phyloP scores from a whole-genome alignment of 2,113 vertebrate species.

The Tychaedon coryphoeus region DNA sequence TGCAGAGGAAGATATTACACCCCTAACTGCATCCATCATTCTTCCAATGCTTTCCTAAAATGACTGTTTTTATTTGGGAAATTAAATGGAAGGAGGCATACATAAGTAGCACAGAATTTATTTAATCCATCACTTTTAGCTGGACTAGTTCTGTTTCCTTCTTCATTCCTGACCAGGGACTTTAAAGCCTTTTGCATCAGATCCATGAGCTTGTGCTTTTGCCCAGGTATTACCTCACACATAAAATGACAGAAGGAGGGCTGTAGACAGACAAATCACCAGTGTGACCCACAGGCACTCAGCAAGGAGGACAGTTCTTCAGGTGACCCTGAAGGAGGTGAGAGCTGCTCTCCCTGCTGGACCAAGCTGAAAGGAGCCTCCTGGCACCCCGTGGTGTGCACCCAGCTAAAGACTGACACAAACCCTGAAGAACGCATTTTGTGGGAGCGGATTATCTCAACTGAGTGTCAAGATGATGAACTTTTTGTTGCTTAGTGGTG shows the following conservation, averaged over 20 bases:
- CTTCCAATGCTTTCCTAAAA: constrained; percentile 5
- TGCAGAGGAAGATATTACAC: constrained; percentile 6
- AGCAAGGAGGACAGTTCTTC: neutral
- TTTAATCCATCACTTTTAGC: constrained; percentile 40
- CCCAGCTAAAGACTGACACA: neutral
- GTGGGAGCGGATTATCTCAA: neutral
- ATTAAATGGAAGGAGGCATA: neutral
- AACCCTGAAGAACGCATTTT: neutral
- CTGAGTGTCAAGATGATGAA: neutral
- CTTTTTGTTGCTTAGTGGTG: neutral
- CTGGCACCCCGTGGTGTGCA: neutral
- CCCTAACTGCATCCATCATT: neutral
- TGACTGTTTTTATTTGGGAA: neutral
- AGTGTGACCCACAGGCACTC: fast-evolving
- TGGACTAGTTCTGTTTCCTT: constrained; percentile 42
- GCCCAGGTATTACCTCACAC: neutral
- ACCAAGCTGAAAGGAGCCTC: neutral
- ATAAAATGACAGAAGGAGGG: neutral
- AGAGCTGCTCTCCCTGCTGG: neutral
- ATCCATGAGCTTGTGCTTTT: neutral
- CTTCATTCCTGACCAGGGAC: neutral
- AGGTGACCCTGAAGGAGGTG: neutral
- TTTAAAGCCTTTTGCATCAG: neutral
- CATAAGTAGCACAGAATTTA: neutral
- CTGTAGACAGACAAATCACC: neutral